Evolutionary conservation across 2,113 vertebrate genomes (phyloP).

Genomic region (Azemiops feae): DNA sequence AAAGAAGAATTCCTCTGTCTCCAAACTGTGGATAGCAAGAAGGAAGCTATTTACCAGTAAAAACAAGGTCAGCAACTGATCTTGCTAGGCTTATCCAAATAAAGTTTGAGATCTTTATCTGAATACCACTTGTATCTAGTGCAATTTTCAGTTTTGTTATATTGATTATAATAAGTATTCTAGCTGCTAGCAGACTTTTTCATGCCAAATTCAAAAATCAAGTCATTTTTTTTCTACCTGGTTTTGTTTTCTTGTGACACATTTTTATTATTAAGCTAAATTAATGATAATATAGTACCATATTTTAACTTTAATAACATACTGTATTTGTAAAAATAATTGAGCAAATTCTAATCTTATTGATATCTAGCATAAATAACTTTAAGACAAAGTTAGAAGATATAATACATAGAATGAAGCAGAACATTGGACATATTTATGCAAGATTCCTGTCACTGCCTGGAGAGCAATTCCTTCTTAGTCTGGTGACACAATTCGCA

Average conservation of each 20-base stretch:
- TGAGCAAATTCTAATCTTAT: not conserved
- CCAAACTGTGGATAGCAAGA: not conserved
- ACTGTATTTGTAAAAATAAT: not conserved
- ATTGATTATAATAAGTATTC: not conserved
- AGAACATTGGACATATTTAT: not conserved
- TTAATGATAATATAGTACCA: not conserved
- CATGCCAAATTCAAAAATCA: not conserved
- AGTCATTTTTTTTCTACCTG: not conserved
- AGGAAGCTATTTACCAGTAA: not conserved
- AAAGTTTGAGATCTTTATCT: not conserved
- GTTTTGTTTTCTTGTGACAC: not conserved
- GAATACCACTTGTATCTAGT: not conserved
- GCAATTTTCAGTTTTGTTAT: not conserved
- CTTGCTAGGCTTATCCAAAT: not conserved
- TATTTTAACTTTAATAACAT: not conserved
- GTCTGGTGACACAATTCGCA: not conserved
- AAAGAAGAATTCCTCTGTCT: not conserved
- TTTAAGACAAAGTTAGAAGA: not conserved
- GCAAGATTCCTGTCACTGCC: not conserved
- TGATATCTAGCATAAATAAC: not conserved
- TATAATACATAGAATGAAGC: not conserved
- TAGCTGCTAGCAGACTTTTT: not conserved
- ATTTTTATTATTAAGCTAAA: not conserved
- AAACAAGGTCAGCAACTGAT: not conserved
- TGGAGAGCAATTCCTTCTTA: not conserved